Conservation (phyloP, 2,113 vertebrate genomes). For the Albula goreensis region DNA sequence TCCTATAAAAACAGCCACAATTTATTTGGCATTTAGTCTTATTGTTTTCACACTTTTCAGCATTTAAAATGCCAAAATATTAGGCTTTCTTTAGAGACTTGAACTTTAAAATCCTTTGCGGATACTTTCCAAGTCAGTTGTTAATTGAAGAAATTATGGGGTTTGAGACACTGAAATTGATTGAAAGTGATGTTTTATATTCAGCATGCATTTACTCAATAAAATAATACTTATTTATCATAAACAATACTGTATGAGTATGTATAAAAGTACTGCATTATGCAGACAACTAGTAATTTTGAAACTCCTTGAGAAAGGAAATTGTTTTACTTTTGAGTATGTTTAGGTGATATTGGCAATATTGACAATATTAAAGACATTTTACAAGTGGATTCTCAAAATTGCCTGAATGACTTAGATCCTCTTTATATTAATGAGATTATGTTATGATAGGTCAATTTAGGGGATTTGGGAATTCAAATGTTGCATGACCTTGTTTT, state of each 20-base stretch:
- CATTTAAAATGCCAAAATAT: conserved; percentile 26
- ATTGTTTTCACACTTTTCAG: conserved; percentile 52
- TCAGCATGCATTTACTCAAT: conserved; percentile 77
- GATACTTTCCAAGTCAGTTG: conserved; percentile 43
- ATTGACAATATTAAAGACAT: conserved; percentile 51
- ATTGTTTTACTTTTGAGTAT: conserved; percentile 59
- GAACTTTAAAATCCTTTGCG: conserved; percentile 59
- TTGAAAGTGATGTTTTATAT: conserved; percentile 68
- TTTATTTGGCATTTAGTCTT: conserved; percentile 67
- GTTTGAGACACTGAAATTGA: conserved; percentile 21
- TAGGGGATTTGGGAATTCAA: conserved; percentile 26
- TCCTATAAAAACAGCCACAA: conserved; percentile 37
- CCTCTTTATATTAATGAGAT: conserved; percentile 56
- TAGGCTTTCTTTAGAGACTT: conserved; percentile 20
- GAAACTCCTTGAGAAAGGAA: conserved; percentile 64
- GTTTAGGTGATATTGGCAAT: conserved; percentile 58
- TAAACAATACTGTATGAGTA: conserved; percentile 79
- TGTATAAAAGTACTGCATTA: conserved; percentile 76
- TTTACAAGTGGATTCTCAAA: conserved; percentile 52
- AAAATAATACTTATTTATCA: conserved; percentile 75
- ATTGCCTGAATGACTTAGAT: conserved; percentile 55
- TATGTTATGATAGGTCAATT: conserved; percentile 44
- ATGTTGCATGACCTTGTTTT: conserved; percentile 25
- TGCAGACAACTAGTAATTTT: conserved; percentile 72
- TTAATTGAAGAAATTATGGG: conserved; percentile 19